Evolutionary conservation across 92 coral and sea anemone species (phyloP), one percentile per base, ranked within the genome.

Genomic region (Meandrina meandrites): DNA sequence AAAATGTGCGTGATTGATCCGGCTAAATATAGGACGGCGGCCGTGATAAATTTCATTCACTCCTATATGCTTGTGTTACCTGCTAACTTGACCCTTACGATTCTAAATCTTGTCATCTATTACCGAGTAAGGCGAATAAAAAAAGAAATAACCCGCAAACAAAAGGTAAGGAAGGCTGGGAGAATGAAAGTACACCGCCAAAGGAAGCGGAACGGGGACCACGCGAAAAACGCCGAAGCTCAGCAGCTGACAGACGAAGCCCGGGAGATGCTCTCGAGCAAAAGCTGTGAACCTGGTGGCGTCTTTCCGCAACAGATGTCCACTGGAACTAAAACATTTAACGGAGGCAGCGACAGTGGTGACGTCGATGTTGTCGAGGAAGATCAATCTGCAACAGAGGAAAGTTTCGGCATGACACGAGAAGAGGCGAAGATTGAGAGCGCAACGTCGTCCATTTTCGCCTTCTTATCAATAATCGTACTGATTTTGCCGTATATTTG

Each of bases 391-490:
- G 31, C 42, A 12, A 27, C 9, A 28, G 83, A 79, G 31, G 58
- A 64, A 34, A 27, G 28, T 15, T 67, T 81, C 24, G 32, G 42
- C 16, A 68, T 19, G 37, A 81, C 84, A 40, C 75, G 58, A 81
- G 42, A 6, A 17, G 84, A 81, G 4, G 76, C 84, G 40, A 81
- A 81, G 34, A 66, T 81, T 17, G 37, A 17, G 28, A 31, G 57
- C 27, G 84, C 60, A 42, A 14, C 62, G 15, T 81, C 84, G 1
- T 0, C 24, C 2, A 30, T 28, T 68, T 19, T 81, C 76, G 58
- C 28, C 24, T 8, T 68, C 67, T 19, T 81, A 7, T 64, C 84
- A 14, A 17, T 67, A 62, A 66, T 71, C 8, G 14, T 24, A 13
- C 17, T 66, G 42, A 28, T 81, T 28, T 62, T 81, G 34, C 24